Percentiles rank a stretch among this genome's conserved stretches.
Evolutionary conservation across 1,140 invertebrate species (phyloP).

Genomic region (Drosophila prosaltans): DNA sequence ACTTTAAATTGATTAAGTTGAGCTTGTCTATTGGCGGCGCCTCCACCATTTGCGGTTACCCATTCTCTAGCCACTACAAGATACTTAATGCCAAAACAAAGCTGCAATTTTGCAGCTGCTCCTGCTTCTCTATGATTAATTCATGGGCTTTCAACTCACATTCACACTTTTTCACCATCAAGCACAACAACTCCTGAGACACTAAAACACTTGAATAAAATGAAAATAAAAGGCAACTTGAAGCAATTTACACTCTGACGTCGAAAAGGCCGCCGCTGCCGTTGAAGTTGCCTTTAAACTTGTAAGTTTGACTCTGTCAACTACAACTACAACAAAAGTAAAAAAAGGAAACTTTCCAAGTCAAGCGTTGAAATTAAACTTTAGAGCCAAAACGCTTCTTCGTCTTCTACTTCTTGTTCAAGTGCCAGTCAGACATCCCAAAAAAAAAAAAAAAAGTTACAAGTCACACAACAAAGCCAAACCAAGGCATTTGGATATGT

Average conservation of each 20-base stretch:
- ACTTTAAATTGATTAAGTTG: slow-evolving; percentile 81
- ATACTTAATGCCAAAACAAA: slow-evolving; percentile 67
- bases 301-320: slow-evolving; percentile 33
- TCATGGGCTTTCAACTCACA: slow-evolving; percentile 38
- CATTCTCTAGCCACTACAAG: slow-evolving; percentile 15
- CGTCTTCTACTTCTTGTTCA: slow-evolving; percentile 27
- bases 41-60: slow-evolving; percentile 20
- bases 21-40: slow-evolving; percentile 71
- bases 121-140: slow-evolving; percentile 70
- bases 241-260: slow-evolving; percentile 65
- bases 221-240: slow-evolving; percentile 57
- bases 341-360: slow-evolving; percentile 60
- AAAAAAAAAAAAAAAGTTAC: slow-evolving; percentile 64
- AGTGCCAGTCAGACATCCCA: slow-evolving; percentile 24
- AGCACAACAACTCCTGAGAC: slow-evolving; percentile 64
- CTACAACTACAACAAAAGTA: not conserved
- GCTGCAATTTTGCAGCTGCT: slow-evolving; percentile 17
- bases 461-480: slow-evolving; percentile 73
- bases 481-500: not conserved
- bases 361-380: slow-evolving; percentile 79
- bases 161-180: slow-evolving; percentile 16
- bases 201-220: slow-evolving; percentile 75
- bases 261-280: slow-evolving; percentile 52
- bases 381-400: slow-evolving; percentile 50
- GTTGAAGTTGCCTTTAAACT: slow-evolving; percentile 28